These are phyloP conservation scores for Adela reaumurella DNA, from an alignment of 2,888 invertebrate genomes.

Conservation along the genomic window DNA sequence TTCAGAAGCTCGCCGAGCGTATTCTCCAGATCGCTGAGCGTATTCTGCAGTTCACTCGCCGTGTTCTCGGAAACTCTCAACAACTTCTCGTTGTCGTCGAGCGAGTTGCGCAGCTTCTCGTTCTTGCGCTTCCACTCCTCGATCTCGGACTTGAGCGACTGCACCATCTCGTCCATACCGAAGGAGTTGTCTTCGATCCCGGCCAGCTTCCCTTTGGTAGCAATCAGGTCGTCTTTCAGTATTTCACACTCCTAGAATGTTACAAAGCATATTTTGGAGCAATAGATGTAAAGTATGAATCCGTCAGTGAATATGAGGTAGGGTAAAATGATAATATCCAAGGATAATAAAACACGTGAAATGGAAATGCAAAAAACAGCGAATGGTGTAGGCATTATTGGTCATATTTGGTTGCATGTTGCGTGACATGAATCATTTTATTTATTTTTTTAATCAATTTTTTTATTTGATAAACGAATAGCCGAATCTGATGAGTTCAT, in stretches of 20 bases:
- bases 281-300: too few species aligned
- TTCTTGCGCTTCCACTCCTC: slow-evolving; percentile 51
- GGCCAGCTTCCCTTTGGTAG: slow-evolving; percentile 55
- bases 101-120: slow-evolving; percentile 62
- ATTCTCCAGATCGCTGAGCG: slow-evolving; percentile 68
- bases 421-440: too few species aligned
- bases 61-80: slow-evolving; percentile 70
- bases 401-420: too few species aligned
- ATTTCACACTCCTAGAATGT: slow-evolving; percentile 59
- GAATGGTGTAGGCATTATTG: too few species aligned
- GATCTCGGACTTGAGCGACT: slow-evolving; percentile 63
- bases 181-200: slow-evolving; percentile 69
- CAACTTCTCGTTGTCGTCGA: slow-evolving; percentile 60
- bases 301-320: too few species aligned
- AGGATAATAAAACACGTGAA: too few species aligned
- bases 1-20: slow-evolving; percentile 60
- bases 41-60: slow-evolving; percentile 76
- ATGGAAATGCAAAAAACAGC: too few species aligned
- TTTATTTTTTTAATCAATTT: not conserved
- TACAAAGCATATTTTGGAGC: too few species aligned
- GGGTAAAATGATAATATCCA: too few species aligned
- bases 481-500: not conserved
- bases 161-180: slow-evolving; percentile 69
- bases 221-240: slow-evolving; percentile 59
- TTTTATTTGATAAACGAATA: not conserved